These are phyloP conservation scores for Aselliscus stoliczkanus DNA, from an alignment of 2,797 vertebrate species.

Conservation along the genomic window DNA sequence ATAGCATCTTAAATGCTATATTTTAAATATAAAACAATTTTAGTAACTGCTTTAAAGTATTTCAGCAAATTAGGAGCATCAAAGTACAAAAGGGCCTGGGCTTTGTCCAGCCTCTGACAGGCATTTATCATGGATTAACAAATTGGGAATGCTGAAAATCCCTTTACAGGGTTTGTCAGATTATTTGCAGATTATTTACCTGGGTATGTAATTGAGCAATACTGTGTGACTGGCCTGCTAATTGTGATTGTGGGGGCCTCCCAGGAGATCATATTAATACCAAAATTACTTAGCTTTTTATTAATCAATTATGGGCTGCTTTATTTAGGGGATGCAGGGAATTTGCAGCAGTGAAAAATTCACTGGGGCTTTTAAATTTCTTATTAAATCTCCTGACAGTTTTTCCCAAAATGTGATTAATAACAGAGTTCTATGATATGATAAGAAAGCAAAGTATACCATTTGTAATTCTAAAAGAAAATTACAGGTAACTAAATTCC, in stretches of 20 bases:
- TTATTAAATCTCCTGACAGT: slow-evolving; percentile 65
- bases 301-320: slow-evolving; percentile 78
- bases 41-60: slow-evolving; percentile 27
- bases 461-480: slow-evolving; percentile 76
- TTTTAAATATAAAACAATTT: not conserved
- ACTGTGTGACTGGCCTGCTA: slow-evolving; percentile 65
- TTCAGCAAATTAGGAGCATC: slow-evolving; percentile 45
- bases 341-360: slow-evolving; percentile 50
- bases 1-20: not conserved
- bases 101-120: slow-evolving; percentile 39
- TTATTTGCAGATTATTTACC: slow-evolving; percentile 68
- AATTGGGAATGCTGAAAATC: slow-evolving; percentile 62
- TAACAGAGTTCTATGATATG: slow-evolving; percentile 76
- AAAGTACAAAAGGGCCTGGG: slow-evolving; percentile 25
- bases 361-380: slow-evolving; percentile 66
- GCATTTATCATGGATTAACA: slow-evolving; percentile 56
- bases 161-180: slow-evolving; percentile 47
- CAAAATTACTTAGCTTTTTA: slow-evolving; percentile 79
- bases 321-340: slow-evolving; percentile 62
- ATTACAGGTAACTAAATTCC: slow-evolving; percentile 79
- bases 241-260: slow-evolving; percentile 66
- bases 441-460: slow-evolving; percentile 76
- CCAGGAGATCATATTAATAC: slow-evolving; percentile 68
- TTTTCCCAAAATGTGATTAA: slow-evolving; percentile 74
- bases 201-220: slow-evolving; percentile 71